phyloP scores from a whole-genome alignment of 1,140 invertebrate species.

The Helicoverpa armigera region DNA sequence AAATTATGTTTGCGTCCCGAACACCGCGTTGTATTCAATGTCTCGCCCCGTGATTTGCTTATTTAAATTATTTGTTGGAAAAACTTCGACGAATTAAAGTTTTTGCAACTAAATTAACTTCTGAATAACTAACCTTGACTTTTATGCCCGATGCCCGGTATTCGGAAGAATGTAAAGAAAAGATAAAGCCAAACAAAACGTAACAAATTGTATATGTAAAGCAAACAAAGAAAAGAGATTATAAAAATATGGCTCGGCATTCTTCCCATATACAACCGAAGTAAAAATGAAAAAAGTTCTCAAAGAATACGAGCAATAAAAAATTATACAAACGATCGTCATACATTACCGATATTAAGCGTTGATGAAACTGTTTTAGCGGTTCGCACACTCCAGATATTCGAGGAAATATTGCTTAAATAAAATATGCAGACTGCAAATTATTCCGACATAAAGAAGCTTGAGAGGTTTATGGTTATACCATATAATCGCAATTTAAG shows the following conservation, averaged over 20 bases:
- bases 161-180: too few species aligned
- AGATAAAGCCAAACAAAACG: neutral
- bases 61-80: conserved; percentile 38
- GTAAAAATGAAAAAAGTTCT: conserved; percentile 49
- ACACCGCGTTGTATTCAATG: conserved; percentile 72
- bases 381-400: conserved; percentile 58
- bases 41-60: conserved; percentile 35
- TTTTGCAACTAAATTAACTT: conserved; percentile 10
- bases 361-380: conserved; percentile 59
- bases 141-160: neutral
- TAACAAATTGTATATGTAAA: neutral
- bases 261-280: conserved; percentile 26
- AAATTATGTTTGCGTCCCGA: conserved; percentile 82
- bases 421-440: conserved; percentile 71
- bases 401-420: conserved; percentile 62
- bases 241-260: conserved; percentile 32
- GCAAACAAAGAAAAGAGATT: conserved; percentile 20
- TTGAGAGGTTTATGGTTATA: conserved; percentile 75
- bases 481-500: conserved; percentile 61
- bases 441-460: conserved; percentile 74
- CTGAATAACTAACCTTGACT: neutral
- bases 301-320: conserved; percentile 48
- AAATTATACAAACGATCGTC: conserved; percentile 56
- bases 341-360: conserved; percentile 67
- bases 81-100: conserved; percentile 17